Conservation (phyloP, 1,140 invertebrate genomes). For the Drosophila kikkawai region DNA sequence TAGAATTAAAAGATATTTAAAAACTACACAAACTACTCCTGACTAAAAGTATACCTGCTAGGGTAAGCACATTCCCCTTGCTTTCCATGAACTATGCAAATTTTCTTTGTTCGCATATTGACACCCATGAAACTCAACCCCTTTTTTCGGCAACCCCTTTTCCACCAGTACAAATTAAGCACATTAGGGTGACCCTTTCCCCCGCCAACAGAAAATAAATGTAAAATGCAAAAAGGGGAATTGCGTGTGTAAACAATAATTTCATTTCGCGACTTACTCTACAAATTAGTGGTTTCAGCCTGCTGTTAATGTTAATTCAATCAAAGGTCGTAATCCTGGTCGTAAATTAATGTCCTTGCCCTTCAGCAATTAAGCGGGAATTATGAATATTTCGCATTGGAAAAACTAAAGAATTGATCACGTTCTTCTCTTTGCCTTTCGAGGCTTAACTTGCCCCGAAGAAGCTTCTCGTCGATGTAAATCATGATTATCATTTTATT, state of each 20-base stretch:
- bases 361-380: conserved; percentile 46
- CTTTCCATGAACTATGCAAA: conserved; percentile 43
- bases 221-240: conserved; percentile 24
- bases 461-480: conserved; percentile 50
- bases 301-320: conserved; percentile 40
- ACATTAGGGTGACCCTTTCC: neutral
- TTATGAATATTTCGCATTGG: conserved; percentile 48
- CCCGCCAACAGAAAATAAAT: neutral
- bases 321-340: conserved; percentile 5
- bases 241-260: conserved; percentile 74
- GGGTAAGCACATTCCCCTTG: neutral
- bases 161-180: conserved; percentile 43
- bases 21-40: no score
- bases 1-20: no score
- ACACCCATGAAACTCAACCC: conserved; percentile 27
- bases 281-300: conserved; percentile 67
- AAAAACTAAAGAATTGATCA: conserved; percentile 44
- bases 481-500: conserved; percentile 80
- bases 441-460: conserved; percentile 26
- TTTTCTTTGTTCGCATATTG: conserved; percentile 58
- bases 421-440: conserved; percentile 29
- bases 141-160: conserved; percentile 32
- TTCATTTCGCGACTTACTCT: conserved; percentile 63
- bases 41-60: no score
- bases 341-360: conserved; percentile 39